These are phyloP conservation scores for Astreopora myriophthalma DNA, from an alignment of 64 coral and sea anemone genomes.

Conservation along the genomic window DNA sequence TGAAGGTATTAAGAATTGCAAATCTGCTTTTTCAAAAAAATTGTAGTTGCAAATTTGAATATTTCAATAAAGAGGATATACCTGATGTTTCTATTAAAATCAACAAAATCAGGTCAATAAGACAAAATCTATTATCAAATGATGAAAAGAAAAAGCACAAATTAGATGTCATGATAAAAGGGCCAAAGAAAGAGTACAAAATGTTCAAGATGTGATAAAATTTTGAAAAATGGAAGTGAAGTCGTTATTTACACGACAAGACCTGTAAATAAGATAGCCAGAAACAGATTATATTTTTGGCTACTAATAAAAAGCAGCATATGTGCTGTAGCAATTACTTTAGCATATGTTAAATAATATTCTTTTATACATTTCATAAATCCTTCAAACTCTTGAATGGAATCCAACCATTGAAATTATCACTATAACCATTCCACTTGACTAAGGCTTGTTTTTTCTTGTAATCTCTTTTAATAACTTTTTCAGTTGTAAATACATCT, in stretches of 20 bases:
- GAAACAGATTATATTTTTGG: neutral
- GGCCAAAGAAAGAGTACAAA: too few relatives aligned
- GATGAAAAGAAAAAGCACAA: too few relatives aligned
- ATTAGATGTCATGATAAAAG: too few relatives aligned
- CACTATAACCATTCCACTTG: conserved; percentile 40
- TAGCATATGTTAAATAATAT: neutral
- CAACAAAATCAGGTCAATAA: too few relatives aligned
- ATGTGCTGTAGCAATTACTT: neutral
- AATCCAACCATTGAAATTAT: conserved; percentile 36
- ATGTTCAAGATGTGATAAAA: too few relatives aligned
- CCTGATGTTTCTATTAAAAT: too few relatives aligned
- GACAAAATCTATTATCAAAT: too few relatives aligned
- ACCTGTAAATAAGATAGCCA: neutral
- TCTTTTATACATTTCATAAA: neutral
- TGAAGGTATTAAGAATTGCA: too few relatives aligned
- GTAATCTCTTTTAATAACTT: conserved; percentile 14
- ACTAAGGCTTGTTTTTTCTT: conserved; percentile 34
- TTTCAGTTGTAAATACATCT: neutral
- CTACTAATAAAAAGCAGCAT: neutral
- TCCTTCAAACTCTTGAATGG: neutral
- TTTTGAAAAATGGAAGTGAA: too few relatives aligned
- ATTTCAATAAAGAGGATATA: too few relatives aligned
- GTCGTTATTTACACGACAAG: neutral
- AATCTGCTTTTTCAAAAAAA: too few relatives aligned
- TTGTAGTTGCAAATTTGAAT: too few relatives aligned